A percentile compares a stretch with the other conserved stretches of the same genome.
These are phyloP conservation scores for Germaria angustata DNA, from an alignment of 2,888 invertebrate genomes.

Conservation along the genomic window DNA sequence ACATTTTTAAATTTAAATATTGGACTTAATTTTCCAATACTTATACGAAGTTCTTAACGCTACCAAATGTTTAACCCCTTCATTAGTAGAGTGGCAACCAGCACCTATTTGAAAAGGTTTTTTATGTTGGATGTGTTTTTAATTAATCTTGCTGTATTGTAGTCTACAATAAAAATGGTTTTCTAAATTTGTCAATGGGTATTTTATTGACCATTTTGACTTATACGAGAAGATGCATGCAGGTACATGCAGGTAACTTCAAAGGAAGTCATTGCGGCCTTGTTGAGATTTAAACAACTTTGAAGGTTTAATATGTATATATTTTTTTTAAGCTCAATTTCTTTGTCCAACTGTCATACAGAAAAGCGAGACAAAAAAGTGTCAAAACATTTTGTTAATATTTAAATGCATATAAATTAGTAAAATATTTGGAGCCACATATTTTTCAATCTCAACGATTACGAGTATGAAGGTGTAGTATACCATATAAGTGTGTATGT, in stretches of 20 bases:
- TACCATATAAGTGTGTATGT: not conserved
- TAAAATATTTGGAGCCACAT: slow-evolving; percentile 64
- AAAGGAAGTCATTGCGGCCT: slow-evolving; percentile 16
- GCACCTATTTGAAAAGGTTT: slow-evolving; percentile 24
- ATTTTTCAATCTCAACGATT: slow-evolving; percentile 44
- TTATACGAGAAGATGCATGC: not conserved
- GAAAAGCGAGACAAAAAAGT: slow-evolving; percentile 66
- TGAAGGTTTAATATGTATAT: too few species aligned
- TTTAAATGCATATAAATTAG: slow-evolving; percentile 74
- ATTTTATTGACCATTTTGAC: slow-evolving; percentile 7
- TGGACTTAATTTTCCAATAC: too few species aligned
- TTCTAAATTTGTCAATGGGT: not conserved
- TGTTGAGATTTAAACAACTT: slow-evolving; percentile 17
- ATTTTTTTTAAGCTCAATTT: not conserved
- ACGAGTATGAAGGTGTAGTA: slow-evolving; percentile 6
- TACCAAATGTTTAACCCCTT: not conserved
- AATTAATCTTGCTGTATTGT: slow-evolving; percentile 36
- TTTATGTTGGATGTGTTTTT: not conserved
- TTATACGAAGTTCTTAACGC: too few species aligned
- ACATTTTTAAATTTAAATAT: too few species aligned
- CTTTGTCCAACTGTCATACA: slow-evolving; percentile 24
- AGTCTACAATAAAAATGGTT: slow-evolving; percentile 16
- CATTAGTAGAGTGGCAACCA: slow-evolving; percentile 1
- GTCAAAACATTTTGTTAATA: slow-evolving; percentile 75
- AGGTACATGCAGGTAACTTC: slow-evolving; percentile 7